Evolutionary conservation across 1,140 invertebrate genomes (phyloP), one percentile per base, ranked within the genome.

Genomic region (Brachystomella parvula): DNA sequence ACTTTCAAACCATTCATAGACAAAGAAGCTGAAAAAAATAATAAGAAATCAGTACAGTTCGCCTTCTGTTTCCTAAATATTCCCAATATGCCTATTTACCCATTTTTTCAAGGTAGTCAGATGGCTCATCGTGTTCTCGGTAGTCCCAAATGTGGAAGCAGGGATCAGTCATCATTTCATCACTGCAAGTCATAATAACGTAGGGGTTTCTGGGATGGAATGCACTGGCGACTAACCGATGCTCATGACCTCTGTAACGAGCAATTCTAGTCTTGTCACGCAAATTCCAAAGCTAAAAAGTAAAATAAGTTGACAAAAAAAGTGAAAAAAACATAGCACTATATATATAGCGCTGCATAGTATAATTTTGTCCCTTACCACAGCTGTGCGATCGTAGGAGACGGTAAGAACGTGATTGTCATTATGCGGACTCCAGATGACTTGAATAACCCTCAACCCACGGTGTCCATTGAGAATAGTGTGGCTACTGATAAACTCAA

Each of bases 61-160:
- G 19, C 6, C 6, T 6, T 39, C 35, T 39, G 35, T 19, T 9
- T 9, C 6, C 6, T 19, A 9, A 39, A 39, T 9, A 39, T 39
- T 9, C 6, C 6, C 35, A 9, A 39, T 39, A 6, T 9, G 19
- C 19, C 35, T 6, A 39, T 39, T 39, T 39, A 39, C 35, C 35
- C 35, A 39, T 9, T 39, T 6, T 39, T 19, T 19, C 6, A 6
- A 9, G 35, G 35, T 39, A 19, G 19, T 39, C 35, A 9, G 6
- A 6, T 19, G 19, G 6, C 19, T 39, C 35, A 9, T 6, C 6
- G 19, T 72, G 53, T 2, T 68, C 24, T 2, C 68, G 39, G 30
- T 66, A 70, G 29, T 73, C 66, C 71, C 71, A 73, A 53, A 70
- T 44, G 30, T 70, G 71, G 19, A 73, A 30, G 1, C 67, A 39